These are phyloP conservation scores for Blennius ocellaris DNA, from an alignment of 2,113 vertebrate genomes.

Conservation along the genomic window DNA sequence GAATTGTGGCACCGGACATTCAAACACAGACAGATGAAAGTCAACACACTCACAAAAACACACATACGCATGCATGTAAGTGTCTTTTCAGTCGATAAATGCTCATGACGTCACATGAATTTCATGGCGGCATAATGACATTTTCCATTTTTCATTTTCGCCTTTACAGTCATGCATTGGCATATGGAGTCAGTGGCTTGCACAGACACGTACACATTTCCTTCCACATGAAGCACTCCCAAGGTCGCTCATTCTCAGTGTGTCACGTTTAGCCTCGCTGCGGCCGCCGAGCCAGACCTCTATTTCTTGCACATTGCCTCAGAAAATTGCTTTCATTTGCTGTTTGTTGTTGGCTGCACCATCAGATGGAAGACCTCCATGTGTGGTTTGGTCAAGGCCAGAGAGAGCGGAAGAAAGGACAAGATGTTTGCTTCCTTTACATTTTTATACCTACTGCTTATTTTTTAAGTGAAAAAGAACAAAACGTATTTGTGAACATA, in stretches of 20 bases:
- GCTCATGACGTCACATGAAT: not conserved
- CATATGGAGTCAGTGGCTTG: not conserved
- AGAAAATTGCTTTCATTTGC: conserved; percentile 61
- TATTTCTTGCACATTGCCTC: conserved; percentile 48
- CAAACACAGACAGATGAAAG: not conserved
- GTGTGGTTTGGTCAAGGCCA: conserved; percentile 34
- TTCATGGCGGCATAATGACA: not conserved
- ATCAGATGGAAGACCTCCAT: not conserved
- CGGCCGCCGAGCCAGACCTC: conserved; percentile 8
- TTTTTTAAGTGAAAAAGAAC: not conserved
- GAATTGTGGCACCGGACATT: not conserved
- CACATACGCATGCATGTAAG: not conserved
- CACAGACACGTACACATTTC: conserved; percentile 3
- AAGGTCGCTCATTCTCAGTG: conserved; percentile 41
- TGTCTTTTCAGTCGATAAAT: not conserved
- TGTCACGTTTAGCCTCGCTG: conserved; percentile 26
- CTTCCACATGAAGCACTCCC: conserved; percentile 4
- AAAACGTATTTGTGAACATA: too few relatives aligned
- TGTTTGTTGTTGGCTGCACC: conserved; percentile 12
- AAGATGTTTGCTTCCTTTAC: conserved; percentile 6
- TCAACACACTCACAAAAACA: too few relatives aligned
- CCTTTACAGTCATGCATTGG: not conserved
- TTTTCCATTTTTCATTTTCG: not conserved
- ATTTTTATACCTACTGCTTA: not conserved
- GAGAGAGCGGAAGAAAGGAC: not conserved